A percentile compares a stretch with the other conserved stretches of the same genome.
phyloP scores from a whole-genome alignment of 2,797 vertebrate genomes.

The Hyperoplus immaculatus region DNA sequence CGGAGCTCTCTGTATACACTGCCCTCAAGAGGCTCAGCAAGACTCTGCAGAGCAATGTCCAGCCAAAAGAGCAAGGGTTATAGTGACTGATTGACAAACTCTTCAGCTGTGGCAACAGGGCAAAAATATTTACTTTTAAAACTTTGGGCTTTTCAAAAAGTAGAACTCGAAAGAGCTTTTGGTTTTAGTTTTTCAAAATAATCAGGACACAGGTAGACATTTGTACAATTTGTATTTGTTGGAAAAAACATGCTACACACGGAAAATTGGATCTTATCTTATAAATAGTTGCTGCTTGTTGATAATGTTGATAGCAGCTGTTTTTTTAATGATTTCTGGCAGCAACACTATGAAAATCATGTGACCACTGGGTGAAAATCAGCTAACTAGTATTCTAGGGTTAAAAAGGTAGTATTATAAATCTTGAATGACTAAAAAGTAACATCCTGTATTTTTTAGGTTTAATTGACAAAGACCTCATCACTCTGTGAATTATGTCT shows the following conservation, averaged over 20 bases:
- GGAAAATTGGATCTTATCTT: not conserved
- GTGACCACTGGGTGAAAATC: no score
- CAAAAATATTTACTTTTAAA: not conserved
- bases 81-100: not conserved
- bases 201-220: not conserved
- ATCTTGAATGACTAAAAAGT: not conserved
- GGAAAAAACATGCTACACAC: not conserved
- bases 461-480: slow-evolving; percentile 1
- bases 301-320: not conserved
- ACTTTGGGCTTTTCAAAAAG: not conserved
- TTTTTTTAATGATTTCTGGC: not conserved
- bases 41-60: slow-evolving; percentile 62
- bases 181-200: not conserved
- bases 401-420: no score
- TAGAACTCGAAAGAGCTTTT: not conserved
- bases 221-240: not conserved
- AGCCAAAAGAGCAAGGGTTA: slow-evolving; percentile 39
- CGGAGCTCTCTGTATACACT: slow-evolving; percentile 65
- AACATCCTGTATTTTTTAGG: not conserved
- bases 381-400: no score
- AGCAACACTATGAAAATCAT: no score
- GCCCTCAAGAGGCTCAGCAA: slow-evolving; percentile 73
- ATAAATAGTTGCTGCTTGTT: not conserved
- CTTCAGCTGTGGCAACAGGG: not conserved
- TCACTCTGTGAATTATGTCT: not conserved